Conservation (phyloP, 2,888 invertebrate species). For the Stegophylla sp. region DNA sequence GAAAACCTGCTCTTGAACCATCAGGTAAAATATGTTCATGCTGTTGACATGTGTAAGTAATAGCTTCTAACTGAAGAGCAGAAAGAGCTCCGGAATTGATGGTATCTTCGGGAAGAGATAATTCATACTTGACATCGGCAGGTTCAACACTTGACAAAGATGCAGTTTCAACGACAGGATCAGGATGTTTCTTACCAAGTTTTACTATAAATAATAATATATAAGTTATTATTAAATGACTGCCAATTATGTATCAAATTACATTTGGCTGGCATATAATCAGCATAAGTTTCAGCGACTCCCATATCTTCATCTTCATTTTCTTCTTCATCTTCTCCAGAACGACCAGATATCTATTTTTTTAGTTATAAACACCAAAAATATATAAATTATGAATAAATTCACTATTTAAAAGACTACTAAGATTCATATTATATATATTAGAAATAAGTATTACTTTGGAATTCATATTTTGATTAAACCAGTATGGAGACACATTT, state of each 20-base stretch:
- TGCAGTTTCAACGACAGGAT: slow-evolving; percentile 98
- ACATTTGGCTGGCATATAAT: slow-evolving; percentile 97
- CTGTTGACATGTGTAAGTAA: slow-evolving; percentile 96
- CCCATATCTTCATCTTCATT: slow-evolving; percentile 76
- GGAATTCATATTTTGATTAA: slow-evolving; percentile 61
- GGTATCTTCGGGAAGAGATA: slow-evolving; percentile 83
- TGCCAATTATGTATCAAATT: slow-evolving; percentile 62
- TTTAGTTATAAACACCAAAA: too few species aligned
- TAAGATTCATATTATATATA: too few species aligned
- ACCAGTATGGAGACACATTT: slow-evolving; percentile 52
- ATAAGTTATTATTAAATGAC: neutral
- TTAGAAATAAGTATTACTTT: slow-evolving; percentile 30
- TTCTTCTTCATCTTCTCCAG: slow-evolving; percentile 62
- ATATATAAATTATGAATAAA: too few species aligned
- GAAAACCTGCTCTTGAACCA: slow-evolving; percentile 90
- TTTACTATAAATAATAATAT: slow-evolving; percentile 71
- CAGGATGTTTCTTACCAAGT: slow-evolving; percentile 94
- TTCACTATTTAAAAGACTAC: neutral
- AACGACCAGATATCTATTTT: slow-evolving; percentile 53
- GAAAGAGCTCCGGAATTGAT: slow-evolving; percentile 87
- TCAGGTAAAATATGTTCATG: slow-evolving; percentile 90
- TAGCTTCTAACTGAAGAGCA: slow-evolving; percentile 95
- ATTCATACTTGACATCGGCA: slow-evolving; percentile 86
- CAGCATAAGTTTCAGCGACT: slow-evolving; percentile 97
- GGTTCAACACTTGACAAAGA: slow-evolving; percentile 95